These are phyloP conservation scores for Pammene fasciana DNA, from an alignment of 2,888 invertebrate species.

Conservation along the genomic window DNA sequence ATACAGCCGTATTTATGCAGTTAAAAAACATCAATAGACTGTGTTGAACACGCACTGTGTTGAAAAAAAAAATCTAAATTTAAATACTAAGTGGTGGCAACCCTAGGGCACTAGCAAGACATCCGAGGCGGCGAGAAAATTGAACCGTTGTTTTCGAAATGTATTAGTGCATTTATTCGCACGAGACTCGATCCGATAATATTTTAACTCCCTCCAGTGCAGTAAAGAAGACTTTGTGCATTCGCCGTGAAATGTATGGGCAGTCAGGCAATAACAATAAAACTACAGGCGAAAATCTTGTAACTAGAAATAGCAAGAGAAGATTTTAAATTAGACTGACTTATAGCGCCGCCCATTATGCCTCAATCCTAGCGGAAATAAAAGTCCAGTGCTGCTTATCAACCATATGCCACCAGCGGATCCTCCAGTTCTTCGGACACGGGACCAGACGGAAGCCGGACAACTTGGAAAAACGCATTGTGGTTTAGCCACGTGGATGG, in stretches of 20 bases:
- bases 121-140: slow-evolving; percentile 59
- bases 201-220: slow-evolving; percentile 79
- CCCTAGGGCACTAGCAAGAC: slow-evolving; percentile 39
- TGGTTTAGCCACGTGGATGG: no score
- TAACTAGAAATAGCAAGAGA: neutral
- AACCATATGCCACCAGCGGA: no score
- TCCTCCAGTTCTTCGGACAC: no score
- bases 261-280: slow-evolving; percentile 26
- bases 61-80: neutral
- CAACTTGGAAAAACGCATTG: no score
- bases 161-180: slow-evolving; percentile 77
- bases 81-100: neutral
- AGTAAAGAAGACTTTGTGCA: slow-evolving; percentile 44
- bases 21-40: no score
- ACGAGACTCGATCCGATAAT: slow-evolving; percentile 77
- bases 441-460: no score
- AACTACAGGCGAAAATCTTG: slow-evolving; percentile 14
- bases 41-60: no score
- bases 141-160: slow-evolving; percentile 77
- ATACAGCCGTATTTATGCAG: no score
- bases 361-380: no score
- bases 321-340: no score
- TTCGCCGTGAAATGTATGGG: slow-evolving; percentile 31
- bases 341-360: no score
- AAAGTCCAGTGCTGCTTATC: no score